Base-by-base conservation (phyloP, 2,888 invertebrate genomes). In the Pandemis cinnamomeana region DNA sequence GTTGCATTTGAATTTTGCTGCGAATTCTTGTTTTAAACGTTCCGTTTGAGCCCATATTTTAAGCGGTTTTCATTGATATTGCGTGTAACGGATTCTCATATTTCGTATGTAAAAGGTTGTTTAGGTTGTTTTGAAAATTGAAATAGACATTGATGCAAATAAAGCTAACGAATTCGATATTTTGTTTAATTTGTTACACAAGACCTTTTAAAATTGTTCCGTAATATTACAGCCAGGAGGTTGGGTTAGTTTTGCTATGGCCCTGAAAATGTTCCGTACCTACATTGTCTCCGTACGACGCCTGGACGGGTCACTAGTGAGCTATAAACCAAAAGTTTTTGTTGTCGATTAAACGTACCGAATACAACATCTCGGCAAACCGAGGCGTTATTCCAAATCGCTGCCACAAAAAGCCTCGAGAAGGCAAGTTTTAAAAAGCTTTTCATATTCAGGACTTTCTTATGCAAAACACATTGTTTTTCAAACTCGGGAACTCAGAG, bases 401-500 rank as follows among this genome's bases (percentile, higher is more conserved):
- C 51, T 42, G 5, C 46, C 20, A 15, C 27, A 60, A 61, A 60
- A 67, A 67, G 27, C 27, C 27, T 4, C 67, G n/a, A 36, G 1
- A 48, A 15, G 36, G 10, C 15, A 71, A 74, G 46, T 71, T 74
- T 66, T 55, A 67, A 73, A 63, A 76, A 74, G 68, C 68, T 71
- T 74, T 68, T 63, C 74, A 61, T 71, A 76, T 66, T 60, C 71
- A 68, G 67, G 71, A 71, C 51, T 71, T 73, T 72, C 67, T 73
- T 76, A 71, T 76, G 74, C 71, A 68, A 76, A 76, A 66, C 74
- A 71, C 71, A 74, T 76, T 76, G 68, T 76, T 76, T 76, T 58
- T 68, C 67, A 46, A 74, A 73, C 44, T 74, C 69, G 20, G 11
- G 42, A 67, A 46, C 51, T 68, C 48, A 15, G 46, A 10, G 53